phyloP scores from a whole-genome alignment of 1,140 invertebrate species.

The Homarus americanus region DNA sequence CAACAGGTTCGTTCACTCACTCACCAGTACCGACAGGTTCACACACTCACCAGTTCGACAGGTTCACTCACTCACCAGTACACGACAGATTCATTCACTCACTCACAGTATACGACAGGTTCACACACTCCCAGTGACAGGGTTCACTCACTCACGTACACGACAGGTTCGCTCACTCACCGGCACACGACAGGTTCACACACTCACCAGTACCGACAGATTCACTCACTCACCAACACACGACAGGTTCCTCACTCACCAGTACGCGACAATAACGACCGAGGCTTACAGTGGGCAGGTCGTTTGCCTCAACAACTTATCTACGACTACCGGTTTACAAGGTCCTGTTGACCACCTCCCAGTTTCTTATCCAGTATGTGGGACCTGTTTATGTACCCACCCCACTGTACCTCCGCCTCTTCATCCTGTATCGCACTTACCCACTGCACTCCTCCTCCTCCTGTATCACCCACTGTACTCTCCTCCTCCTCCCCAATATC shows the following conservation, averaged over 20 bases:
- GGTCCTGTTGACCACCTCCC: neutral
- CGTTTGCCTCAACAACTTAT: neutral
- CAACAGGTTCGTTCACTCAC: too few species aligned
- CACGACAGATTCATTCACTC: too few species aligned
- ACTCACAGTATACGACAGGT: too few species aligned
- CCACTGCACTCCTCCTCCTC: neutral
- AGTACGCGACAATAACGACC: neutral
- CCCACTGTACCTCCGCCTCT: neutral
- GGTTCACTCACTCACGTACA: too few species aligned
- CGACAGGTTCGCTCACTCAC: too few species aligned
- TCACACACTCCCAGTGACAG: too few species aligned
- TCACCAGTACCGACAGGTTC: too few species aligned
- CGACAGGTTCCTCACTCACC: neutral
- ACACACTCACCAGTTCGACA: too few species aligned
- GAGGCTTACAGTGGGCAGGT: neutral
- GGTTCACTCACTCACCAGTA: too few species aligned
- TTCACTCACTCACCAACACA: neutral
- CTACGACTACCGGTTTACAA: neutral
- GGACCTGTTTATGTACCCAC: neutral
- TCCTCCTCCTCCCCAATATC: neutral
- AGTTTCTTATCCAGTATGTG: neutral
- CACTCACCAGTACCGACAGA: too few species aligned
- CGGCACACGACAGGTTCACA: too few species aligned
- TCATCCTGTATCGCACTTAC: neutral
- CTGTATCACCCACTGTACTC: neutral